Evolutionary conservation across 2,797 vertebrate species (phyloP).

Genomic region (Lerista edwardsae): DNA sequence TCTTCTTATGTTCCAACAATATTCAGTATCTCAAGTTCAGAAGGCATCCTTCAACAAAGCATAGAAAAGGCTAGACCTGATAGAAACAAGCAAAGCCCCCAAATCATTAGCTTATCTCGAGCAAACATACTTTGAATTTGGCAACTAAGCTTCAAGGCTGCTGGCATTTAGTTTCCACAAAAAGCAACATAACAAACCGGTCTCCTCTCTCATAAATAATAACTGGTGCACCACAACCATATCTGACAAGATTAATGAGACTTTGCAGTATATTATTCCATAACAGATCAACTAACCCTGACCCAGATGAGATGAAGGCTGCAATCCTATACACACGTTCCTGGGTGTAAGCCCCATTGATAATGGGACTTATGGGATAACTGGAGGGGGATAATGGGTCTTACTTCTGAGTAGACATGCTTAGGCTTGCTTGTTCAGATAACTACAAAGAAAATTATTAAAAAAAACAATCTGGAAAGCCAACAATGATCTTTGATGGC

Average conservation of each 20-base stretch:
- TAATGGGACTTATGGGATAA: too few relatives aligned
- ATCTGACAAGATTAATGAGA: background rate
- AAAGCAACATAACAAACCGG: background rate
- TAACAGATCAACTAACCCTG: background rate
- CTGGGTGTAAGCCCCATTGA: too few relatives aligned
- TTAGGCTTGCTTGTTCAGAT: too few relatives aligned
- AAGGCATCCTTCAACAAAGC: background rate
- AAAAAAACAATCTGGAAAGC: too few relatives aligned
- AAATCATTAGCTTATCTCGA: constrained; percentile 9
- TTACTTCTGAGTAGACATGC: too few relatives aligned
- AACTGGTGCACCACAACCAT: background rate
- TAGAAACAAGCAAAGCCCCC: background rate
- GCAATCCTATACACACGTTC: too few relatives aligned
- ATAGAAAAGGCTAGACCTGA: background rate
- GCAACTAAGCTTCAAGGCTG: background rate
- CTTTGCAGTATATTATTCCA: background rate
- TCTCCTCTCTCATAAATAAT: background rate
- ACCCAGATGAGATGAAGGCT: background rate
- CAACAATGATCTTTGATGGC: background rate
- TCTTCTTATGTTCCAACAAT: background rate
- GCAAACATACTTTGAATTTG: constrained; percentile 5
- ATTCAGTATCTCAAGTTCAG: background rate
- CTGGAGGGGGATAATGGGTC: too few relatives aligned
- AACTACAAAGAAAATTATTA: too few relatives aligned
- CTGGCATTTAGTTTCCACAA: background rate